A percentile compares a stretch with the other conserved stretches of the same genome.
These are phyloP conservation scores for Craterocephalus amniculus DNA, from an alignment of 2,797 vertebrate genomes.

Conservation along the genomic window DNA sequence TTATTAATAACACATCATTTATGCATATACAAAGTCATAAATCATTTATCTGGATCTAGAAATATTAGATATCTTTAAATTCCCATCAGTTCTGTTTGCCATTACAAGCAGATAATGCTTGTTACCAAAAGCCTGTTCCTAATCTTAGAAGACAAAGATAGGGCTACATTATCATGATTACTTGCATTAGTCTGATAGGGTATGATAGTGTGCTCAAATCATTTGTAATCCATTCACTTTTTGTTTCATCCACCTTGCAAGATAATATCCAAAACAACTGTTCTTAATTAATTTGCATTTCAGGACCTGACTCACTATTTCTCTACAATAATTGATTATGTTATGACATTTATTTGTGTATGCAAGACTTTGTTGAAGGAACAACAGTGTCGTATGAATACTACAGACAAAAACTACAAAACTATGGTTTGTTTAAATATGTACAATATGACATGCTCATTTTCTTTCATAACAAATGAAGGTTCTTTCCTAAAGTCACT, in stretches of 20 bases:
- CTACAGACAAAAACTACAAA: not conserved
- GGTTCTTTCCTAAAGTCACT: not conserved
- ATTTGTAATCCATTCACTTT: slow-evolving; percentile 27
- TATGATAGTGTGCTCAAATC: slow-evolving; percentile 19
- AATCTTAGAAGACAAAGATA: slow-evolving; percentile 31
- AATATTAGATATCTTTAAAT: slow-evolving; percentile 1
- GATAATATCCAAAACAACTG: slow-evolving; percentile 10
- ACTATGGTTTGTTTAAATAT: not conserved
- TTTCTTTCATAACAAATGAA: not conserved
- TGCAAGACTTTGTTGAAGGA: not conserved
- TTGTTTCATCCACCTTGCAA: slow-evolving; percentile 32
- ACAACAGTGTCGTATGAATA: not conserved
- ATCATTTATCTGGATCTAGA: slow-evolving; percentile 9
- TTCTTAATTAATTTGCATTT: not conserved
- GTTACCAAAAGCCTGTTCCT: slow-evolving; percentile 37
- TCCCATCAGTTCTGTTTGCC: not conserved
- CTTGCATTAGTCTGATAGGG: slow-evolving; percentile 39
- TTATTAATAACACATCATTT: slow-evolving; percentile 50
- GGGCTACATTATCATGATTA: slow-evolving; percentile 42
- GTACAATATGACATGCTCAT: not conserved
- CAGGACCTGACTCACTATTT: not conserved
- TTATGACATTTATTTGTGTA: not conserved
- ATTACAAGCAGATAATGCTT: slow-evolving; percentile 29
- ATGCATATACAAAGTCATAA: slow-evolving; percentile 36
- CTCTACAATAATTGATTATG: not conserved